Evolutionary conservation across 2,113 vertebrate genomes (phyloP).

Genomic region (Ceyx margarethae): DNA sequence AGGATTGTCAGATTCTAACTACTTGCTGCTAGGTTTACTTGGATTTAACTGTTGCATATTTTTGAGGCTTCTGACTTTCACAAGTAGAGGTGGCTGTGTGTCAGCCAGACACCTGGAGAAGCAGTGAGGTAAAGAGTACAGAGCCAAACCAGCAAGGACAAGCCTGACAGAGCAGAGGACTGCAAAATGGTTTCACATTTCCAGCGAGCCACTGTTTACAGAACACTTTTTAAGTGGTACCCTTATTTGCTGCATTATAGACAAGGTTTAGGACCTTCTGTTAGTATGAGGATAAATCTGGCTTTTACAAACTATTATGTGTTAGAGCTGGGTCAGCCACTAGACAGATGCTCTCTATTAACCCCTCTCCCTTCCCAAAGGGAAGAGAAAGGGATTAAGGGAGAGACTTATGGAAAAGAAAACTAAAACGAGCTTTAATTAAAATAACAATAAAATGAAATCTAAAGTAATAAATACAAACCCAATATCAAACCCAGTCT

Average conservation of each 20-base stretch:
- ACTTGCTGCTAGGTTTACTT: neutral
- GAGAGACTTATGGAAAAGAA: neutral
- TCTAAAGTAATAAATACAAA: neutral
- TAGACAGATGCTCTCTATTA: neutral
- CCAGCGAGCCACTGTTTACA: neutral
- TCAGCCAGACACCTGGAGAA: neutral
- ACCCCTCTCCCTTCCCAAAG: neutral
- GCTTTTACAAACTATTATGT: neutral
- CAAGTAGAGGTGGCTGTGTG: fast-evolving
- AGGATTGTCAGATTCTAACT: neutral
- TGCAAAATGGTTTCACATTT: neutral
- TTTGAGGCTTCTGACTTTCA: neutral
- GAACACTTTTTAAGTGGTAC: neutral
- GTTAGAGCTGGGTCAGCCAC: neutral
- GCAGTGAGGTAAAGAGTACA: neutral
- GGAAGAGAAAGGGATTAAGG: neutral
- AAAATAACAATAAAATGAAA: neutral
- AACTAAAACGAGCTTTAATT: neutral
- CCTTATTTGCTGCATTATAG: neutral
- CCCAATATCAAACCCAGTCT: neutral
- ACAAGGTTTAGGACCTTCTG: neutral
- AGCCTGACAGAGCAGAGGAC: neutral
- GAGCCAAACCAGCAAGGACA: neutral
- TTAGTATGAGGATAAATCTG: neutral
- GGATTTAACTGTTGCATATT: neutral